phyloP scores from a whole-genome alignment of 2,113 vertebrate genomes.

The Chauna torquata region DNA sequence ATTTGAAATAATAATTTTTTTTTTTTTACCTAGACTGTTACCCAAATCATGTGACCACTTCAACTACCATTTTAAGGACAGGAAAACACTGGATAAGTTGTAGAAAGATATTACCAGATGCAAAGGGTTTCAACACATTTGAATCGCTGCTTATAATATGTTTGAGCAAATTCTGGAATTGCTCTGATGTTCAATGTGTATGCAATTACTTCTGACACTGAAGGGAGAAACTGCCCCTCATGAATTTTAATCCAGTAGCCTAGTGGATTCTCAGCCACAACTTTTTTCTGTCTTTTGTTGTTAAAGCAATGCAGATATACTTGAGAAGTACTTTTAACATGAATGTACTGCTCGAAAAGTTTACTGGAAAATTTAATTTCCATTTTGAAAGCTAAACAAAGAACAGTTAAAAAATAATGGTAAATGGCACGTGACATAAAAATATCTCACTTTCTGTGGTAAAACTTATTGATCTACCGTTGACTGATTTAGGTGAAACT shows the following conservation, averaged over 20 bases:
- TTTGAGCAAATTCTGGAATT: slow-evolving; percentile 31
- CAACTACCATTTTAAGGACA: not conserved
- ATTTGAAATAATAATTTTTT: not conserved
- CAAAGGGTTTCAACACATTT: not conserved
- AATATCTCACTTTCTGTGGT: not conserved
- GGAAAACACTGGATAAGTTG: not conserved
- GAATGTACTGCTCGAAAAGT: not conserved
- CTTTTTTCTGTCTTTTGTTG: slow-evolving; percentile 18
- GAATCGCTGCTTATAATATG: not conserved
- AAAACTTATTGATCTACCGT: not conserved
- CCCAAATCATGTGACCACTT: not conserved
- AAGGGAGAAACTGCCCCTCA: not conserved
- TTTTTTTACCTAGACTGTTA: not conserved
- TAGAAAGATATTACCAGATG: not conserved
- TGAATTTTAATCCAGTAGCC: slow-evolving; percentile 55
- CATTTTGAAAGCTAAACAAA: slow-evolving; percentile 17
- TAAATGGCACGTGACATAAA: not conserved
- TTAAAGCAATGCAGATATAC: slow-evolving; percentile 4
- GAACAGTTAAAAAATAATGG: not conserved
- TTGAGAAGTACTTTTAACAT: slow-evolving; percentile 22
- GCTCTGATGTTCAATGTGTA: not conserved
- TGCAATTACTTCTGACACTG: slow-evolving; percentile 17
- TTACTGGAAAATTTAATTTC: not conserved
- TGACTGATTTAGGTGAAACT: not conserved
- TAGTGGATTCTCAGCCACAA: slow-evolving; percentile 22